Evolutionary conservation across 1,140 invertebrate species (phyloP), one percentile per base, ranked within the genome.

Genomic region (Epicauta chinensis): DNA sequence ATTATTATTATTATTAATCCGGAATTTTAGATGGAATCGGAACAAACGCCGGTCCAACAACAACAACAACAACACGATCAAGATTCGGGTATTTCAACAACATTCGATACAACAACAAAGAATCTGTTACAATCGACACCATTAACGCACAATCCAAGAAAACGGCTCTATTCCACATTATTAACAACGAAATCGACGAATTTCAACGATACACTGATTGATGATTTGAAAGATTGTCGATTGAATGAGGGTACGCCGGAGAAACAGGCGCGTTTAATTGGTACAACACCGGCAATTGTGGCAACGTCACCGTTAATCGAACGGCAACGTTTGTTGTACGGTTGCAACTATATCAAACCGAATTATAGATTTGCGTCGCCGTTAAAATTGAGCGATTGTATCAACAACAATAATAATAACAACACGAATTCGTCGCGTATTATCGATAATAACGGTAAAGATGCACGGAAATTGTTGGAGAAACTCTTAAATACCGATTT

Each of bases 241-340:
- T 23, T 23, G 7, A 7, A 23, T 23, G 14, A 52, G 35, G 38
- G 52, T 53, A 34, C 13, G 35, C 15, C 50, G 32, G 32, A 15
- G 30, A 12, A 49, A 37, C 36, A 57, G 46, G 23, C 53, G 50
- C 23, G 39, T 46, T 2, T 54, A 53, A 23, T 51, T 34, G 34
- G 48, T 52, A 14, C 49, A 50, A 31, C 42, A 49, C 13, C 50
- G 41, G 34, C 39, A 54, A 11, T 45, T 48, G 14, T 49, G 41
- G 10, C 15, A 15, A 54, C 56, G n/a, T 58, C 59, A 36, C 55
- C 55, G n/a, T 16, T 56, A 17, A 62, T 60, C 40, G 61, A 60
- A 36, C 55, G 56, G 30, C 56, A 58, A 35, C 54, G 56, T 13
- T 60, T 62, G 13, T 23, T 62, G 9, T 62, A 62, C 11, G 52